Evolutionary conservation across 2,888 invertebrate species (phyloP), one percentile per base, ranked within the genome.

Genomic region (Melinaea marsaeus): DNA sequence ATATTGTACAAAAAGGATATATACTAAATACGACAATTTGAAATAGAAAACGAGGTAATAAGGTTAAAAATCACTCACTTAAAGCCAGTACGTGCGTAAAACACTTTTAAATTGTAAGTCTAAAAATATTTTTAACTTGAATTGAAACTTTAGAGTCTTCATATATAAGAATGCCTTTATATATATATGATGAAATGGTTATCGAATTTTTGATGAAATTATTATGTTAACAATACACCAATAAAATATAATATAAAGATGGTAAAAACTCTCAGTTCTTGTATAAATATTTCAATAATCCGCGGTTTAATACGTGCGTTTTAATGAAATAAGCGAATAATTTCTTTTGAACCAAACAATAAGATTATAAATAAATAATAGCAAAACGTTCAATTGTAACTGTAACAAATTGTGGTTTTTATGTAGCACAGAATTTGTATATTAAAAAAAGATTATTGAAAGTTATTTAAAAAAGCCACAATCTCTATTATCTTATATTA

Each of bases 241-340:
- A n/a, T n/a, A 57, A 13, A 46, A 60, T 60, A 54, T 54, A 46
- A 48, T 37, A 35, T 58, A 56, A 61, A n/a, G 32, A 42, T 62
- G 4, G 11, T 42, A 48, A 42, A 33, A 57, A 72, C 75, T 77
- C 74, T 77, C 73, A 73, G 74, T 75, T 71, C 69, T 63, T 61
- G 65, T 67, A 64, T 55, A 37, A 65, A 70, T 65, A 62, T 64
- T 63, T 68, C 58, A 61, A n/a, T 66, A 65, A 70, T 64, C 68
- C 68, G 70, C 61, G 71, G 73, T 71, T 72, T 69, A 59, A n/a
- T 62, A 63, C 61, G 58, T 56, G 64, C 60, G 69, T 74, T 72
- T 62, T 69, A 69, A 68, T 65, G 69, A 64, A 59, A 58, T 66
- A 70, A 71, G 60, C 69, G 62, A 64, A 72, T 72, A 58, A 62